Conservation (phyloP, 2,797 vertebrate species). For the Chelmon rostratus region DNA sequence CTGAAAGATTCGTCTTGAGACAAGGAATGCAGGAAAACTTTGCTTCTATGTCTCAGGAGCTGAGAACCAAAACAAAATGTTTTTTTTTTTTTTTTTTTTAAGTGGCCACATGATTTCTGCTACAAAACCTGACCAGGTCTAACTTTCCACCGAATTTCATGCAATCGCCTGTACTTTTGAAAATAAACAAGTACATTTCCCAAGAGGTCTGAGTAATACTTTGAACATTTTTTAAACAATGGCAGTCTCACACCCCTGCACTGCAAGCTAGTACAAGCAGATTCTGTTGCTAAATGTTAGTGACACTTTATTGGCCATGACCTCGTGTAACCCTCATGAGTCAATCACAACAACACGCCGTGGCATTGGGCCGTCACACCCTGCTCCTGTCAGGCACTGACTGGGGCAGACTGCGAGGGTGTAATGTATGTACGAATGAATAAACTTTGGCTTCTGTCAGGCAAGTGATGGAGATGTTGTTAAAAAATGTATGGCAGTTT, state of each 20-base stretch:
- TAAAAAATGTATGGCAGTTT: constrained; percentile 53
- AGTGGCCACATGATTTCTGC: constrained; percentile 14
- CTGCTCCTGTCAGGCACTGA: constrained; percentile 48
- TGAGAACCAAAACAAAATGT: constrained; percentile 11
- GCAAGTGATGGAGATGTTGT: constrained; percentile 39
- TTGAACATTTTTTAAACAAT: constrained; percentile 43
- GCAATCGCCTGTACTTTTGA: constrained; percentile 5
- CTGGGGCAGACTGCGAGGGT: constrained; percentile 18
- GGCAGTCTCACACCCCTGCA: constrained; percentile 25
- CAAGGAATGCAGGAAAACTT: constrained; percentile 6
- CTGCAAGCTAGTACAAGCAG: constrained; percentile 60
- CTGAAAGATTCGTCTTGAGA: constrained; percentile 7
- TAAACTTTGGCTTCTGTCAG: constrained; percentile 39
- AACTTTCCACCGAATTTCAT: background rate
- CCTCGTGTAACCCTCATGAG: constrained; percentile 54
- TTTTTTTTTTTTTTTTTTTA: background rate
- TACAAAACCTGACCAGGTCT: background rate
- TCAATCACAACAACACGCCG: constrained; percentile 41
- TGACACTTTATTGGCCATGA: constrained; percentile 64
- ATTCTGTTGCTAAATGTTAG: constrained; percentile 46
- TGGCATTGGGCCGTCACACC: constrained; percentile 53
- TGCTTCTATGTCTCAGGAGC: background rate
- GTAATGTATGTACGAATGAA: constrained; percentile 23
- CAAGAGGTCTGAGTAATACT: constrained; percentile 45
- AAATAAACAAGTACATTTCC: constrained; percentile 39